Conservation (phyloP, 2,797 vertebrate genomes). For the Paramormyrops hopkinsi region DNA sequence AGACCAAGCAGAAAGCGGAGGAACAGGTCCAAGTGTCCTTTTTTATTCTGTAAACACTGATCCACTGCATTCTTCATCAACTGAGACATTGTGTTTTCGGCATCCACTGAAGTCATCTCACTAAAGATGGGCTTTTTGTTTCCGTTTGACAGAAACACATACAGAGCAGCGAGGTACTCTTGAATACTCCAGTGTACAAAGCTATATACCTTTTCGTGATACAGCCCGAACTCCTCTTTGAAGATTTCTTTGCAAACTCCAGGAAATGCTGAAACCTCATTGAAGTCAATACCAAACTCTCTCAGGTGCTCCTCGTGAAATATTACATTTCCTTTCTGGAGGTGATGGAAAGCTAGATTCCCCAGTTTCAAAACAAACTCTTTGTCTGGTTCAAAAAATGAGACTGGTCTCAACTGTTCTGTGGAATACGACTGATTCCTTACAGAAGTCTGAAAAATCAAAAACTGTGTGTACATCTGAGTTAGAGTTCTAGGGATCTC, state of each 20-base stretch:
- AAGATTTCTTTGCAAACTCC: constrained; percentile 33
- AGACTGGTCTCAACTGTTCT: not conserved
- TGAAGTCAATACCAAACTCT: constrained; percentile 29
- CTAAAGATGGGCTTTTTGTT: constrained; percentile 17
- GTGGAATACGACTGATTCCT: not conserved
- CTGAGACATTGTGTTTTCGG: constrained; percentile 17
- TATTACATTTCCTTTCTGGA: constrained; percentile 32
- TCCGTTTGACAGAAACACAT: constrained; percentile 26
- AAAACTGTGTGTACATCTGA: constrained; percentile 8
- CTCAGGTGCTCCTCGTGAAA: constrained; percentile 32
- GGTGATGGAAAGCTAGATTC: constrained; percentile 31
- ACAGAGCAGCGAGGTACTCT: constrained; percentile 39
- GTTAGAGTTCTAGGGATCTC: not conserved
- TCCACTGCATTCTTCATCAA: constrained; percentile 33
- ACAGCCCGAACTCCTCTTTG: constrained; percentile 23
- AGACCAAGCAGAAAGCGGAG: constrained; percentile 36
- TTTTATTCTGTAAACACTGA: constrained; percentile 29
- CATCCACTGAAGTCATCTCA: not conserved
- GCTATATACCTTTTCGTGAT: constrained; percentile 26
- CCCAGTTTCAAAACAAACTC: constrained; percentile 33
- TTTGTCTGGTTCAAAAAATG: not conserved
- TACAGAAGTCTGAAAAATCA: not conserved
- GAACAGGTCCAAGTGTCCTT: constrained; percentile 36
- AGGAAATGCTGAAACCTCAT: constrained; percentile 26
- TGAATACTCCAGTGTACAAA: constrained; percentile 38